Evolutionary conservation across 1,140 invertebrate species (phyloP).

Genomic region (Drosophila bocqueti): DNA sequence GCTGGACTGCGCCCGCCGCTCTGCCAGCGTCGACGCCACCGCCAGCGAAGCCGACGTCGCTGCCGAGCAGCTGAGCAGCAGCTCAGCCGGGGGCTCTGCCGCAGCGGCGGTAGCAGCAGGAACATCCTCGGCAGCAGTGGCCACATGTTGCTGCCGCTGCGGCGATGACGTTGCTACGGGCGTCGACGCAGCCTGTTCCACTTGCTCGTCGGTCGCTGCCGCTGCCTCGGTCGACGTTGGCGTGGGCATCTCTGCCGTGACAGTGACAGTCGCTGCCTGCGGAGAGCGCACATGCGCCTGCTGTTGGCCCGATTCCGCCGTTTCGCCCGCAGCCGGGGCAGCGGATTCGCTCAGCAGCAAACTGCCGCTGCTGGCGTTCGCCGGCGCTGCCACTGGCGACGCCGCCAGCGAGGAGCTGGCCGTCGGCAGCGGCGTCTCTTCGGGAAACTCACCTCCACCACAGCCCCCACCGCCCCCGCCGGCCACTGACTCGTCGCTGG

Average conservation of each 20-base stretch:
- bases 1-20: constrained; percentile 63
- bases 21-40: constrained; percentile 68
- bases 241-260: constrained; percentile 58
- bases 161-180: constrained; percentile 31
- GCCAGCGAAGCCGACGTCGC: constrained; percentile 63
- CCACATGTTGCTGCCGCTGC: constrained; percentile 69
- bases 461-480: constrained; percentile 27
- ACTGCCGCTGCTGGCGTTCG: constrained; percentile 32
- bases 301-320: constrained; percentile 64
- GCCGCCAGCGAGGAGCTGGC: constrained; percentile 55
- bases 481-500: constrained; percentile 50
- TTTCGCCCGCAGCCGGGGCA: constrained; percentile 62
- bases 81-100: constrained; percentile 26
- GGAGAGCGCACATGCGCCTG: constrained; percentile 76
- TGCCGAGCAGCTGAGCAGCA: constrained; percentile 45
- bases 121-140: constrained; percentile 16
- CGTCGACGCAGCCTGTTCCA: constrained; percentile 39
- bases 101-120: constrained; percentile 3
- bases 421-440: constrained; percentile 45
- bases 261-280: constrained; percentile 44
- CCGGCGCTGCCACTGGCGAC: constrained; percentile 57
- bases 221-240: constrained; percentile 48
- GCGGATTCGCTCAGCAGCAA: constrained; percentile 66
- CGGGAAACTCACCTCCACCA: constrained; percentile 34
- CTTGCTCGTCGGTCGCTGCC: constrained; percentile 44